Percentiles rank a stretch among this genome's conserved stretches.
These are phyloP conservation scores for Podabrus alpinus DNA, from an alignment of 2,888 invertebrate genomes.

Conservation along the genomic window DNA sequence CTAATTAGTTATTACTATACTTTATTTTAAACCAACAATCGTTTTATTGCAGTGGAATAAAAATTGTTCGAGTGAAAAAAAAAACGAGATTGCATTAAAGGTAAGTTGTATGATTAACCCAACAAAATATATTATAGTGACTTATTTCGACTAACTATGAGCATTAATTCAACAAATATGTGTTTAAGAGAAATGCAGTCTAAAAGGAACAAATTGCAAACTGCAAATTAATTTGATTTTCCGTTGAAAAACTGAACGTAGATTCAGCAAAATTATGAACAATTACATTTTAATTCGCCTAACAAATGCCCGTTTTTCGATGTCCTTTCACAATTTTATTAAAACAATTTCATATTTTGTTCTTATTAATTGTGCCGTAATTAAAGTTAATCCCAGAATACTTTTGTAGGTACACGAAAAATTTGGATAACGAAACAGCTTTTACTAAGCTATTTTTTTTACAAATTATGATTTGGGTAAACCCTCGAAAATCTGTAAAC, in stretches of 20 bases:
- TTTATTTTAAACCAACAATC: background rate
- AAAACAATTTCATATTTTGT: background rate
- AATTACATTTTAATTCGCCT: too few relatives aligned
- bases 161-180: background rate
- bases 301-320: background rate
- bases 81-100: background rate
- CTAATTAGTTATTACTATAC: too few relatives aligned
- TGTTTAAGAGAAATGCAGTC: background rate
- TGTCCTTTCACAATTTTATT: background rate
- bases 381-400: background rate
- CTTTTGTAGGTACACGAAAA: background rate
- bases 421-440: background rate
- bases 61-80: background rate
- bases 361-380: background rate
- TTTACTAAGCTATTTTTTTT: background rate
- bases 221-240: background rate
- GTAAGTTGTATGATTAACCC: background rate
- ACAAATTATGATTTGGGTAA: background rate
- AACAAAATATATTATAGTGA: background rate
- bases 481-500: background rate
- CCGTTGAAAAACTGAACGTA: background rate
- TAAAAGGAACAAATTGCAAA: background rate
- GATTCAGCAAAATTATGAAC: background rate
- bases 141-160: background rate
- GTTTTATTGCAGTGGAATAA: background rate